Conservation (phyloP, 1,140 invertebrate species). For the Streblospio benedicti region DNA sequence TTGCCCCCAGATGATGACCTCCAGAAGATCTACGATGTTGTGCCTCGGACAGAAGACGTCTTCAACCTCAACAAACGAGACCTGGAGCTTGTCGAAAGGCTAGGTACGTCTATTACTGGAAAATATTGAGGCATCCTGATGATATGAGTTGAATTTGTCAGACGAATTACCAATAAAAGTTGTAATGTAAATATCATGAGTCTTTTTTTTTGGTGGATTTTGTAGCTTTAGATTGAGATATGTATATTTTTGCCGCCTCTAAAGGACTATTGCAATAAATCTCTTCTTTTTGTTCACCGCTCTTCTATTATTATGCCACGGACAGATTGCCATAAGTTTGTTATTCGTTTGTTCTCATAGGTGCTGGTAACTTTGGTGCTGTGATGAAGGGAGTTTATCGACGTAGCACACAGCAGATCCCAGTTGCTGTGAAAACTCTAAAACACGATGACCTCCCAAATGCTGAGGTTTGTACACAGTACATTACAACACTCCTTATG, state of each 20-base stretch:
- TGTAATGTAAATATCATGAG: too few relatives aligned
- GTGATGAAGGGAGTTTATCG: constrained; percentile 45
- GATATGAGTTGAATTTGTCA: too few relatives aligned
- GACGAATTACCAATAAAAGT: too few relatives aligned
- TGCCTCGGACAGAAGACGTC: constrained; percentile 29
- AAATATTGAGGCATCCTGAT: neutral
- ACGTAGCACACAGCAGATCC: constrained; percentile 31
- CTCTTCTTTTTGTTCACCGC: too few relatives aligned
- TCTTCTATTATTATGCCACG: too few relatives aligned
- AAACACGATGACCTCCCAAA: constrained; percentile 43
- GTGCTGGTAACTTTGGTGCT: constrained; percentile 49
- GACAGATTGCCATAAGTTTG: too few relatives aligned
- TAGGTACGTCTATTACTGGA: constrained; percentile 22
- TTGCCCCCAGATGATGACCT: constrained; percentile 18
- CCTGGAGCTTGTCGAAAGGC: constrained; percentile 31
- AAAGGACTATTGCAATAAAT: too few relatives aligned
- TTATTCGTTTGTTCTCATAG: too few relatives aligned
- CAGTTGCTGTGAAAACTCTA: constrained; percentile 50
- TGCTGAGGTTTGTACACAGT: constrained; percentile 26
- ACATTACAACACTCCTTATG: neutral
- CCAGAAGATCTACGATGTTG: constrained; percentile 34
- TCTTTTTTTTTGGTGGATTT: too few relatives aligned
- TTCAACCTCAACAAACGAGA: constrained; percentile 36
- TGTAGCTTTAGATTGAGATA: too few relatives aligned
- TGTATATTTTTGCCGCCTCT: too few relatives aligned